These are phyloP conservation scores for Azorinus chamasolen DNA, from an alignment of 2,888 invertebrate species.

Conservation along the genomic window DNA sequence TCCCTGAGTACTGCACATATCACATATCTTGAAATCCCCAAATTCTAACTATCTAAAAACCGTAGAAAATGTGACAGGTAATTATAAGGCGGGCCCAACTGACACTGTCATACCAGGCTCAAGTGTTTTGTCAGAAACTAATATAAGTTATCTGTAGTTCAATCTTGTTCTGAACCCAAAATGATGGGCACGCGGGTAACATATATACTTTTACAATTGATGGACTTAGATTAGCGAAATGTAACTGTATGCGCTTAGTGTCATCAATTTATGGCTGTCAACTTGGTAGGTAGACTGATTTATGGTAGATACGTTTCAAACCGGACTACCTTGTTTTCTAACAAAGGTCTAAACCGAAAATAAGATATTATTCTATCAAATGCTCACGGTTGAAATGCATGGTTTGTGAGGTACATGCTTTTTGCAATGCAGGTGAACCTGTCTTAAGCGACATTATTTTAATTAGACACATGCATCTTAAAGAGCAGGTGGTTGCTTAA, in stretches of 20 bases:
- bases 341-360: no score
- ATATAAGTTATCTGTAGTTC: slow-evolving; percentile 30
- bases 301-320: slow-evolving; percentile 13
- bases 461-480: no score
- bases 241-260: slow-evolving; percentile 21
- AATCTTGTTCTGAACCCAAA: slow-evolving; percentile 42
- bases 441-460: no score
- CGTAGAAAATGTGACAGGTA: slow-evolving; percentile 39
- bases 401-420: no score
- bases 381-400: no score
- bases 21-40: slow-evolving; percentile 9
- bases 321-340: not conserved
- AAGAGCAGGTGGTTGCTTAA: no score
- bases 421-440: no score
- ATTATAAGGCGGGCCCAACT: slow-evolving; percentile 29
- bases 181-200: slow-evolving; percentile 28
- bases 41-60: slow-evolving; percentile 16
- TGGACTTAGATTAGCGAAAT: slow-evolving; percentile 29
- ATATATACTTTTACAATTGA: slow-evolving; percentile 34
- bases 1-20: slow-evolving; percentile 14
- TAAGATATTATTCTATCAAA: no score
- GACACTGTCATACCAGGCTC: slow-evolving; percentile 9
- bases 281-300: slow-evolving; percentile 31
- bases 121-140: slow-evolving; percentile 27
- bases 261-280: slow-evolving; percentile 36